phyloP scores from a whole-genome alignment of 2,888 invertebrate genomes.

The Xestobium rufovillosum region DNA sequence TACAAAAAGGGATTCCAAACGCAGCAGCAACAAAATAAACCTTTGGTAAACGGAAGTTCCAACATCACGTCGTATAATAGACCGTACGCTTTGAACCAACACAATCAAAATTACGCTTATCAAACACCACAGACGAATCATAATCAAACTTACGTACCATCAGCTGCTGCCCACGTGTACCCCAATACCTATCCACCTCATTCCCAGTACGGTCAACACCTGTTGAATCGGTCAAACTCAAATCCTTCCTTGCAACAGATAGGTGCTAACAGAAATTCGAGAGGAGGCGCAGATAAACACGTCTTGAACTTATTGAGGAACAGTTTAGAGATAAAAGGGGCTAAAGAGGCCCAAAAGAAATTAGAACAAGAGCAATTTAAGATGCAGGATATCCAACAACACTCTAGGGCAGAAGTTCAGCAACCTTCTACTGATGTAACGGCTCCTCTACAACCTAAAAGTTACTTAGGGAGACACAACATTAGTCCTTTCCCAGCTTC shows the following conservation, averaged over 20 bases:
- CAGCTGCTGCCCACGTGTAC: constrained; percentile 34
- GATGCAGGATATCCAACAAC: constrained; percentile 24
- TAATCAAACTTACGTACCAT: constrained; percentile 38
- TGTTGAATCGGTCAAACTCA: constrained; percentile 30
- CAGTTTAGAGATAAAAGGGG: constrained; percentile 60
- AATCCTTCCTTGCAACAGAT: constrained; percentile 27
- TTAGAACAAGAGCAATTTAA: constrained; percentile 37
- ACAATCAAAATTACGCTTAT: constrained; percentile 21
- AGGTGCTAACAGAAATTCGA: constrained; percentile 29
- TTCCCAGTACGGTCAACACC: constrained; percentile 26
- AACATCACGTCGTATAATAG: constrained; percentile 14
- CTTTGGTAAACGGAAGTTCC: constrained; percentile 28
- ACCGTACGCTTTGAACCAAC: constrained; percentile 31
- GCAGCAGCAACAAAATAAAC: constrained; percentile 20
- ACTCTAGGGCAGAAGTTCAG: constrained; percentile 34
- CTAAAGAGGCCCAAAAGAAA: constrained; percentile 48
- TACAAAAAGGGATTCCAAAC: constrained; percentile 35
- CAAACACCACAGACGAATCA: constrained; percentile 26
- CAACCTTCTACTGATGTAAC: constrained; percentile 42
- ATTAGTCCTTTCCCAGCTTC: constrained; percentile 51
- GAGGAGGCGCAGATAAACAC: constrained; percentile 58
- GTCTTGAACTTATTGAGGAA: constrained; percentile 64
- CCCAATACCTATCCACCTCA: constrained; percentile 27
- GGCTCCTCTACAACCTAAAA: constrained; percentile 43
- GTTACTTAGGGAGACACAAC: constrained; percentile 45